A percentile compares a stretch with the other conserved stretches of the same genome.
These are phyloP conservation scores for Papilio elwesi DNA, from an alignment of 2,888 invertebrate genomes.

Conservation along the genomic window DNA sequence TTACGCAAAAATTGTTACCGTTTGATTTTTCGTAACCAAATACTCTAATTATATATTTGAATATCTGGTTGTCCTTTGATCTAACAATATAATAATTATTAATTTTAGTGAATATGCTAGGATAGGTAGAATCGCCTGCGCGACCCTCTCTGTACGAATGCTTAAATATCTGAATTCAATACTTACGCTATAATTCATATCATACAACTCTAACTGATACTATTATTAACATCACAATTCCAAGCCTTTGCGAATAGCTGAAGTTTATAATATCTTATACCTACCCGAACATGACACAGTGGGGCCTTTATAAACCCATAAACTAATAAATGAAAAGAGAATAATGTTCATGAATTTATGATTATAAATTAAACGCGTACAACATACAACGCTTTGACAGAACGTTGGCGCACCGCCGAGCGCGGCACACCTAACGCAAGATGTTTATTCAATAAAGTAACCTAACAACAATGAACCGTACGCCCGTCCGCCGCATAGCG, in stretches of 20 bases:
- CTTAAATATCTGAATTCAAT: too few species aligned
- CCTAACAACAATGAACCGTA: constrained; percentile 46
- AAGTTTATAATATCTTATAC: background rate
- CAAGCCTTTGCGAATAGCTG: background rate
- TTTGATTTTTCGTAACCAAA: constrained; percentile 33
- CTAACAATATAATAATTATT: too few species aligned
- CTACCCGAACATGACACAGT: background rate
- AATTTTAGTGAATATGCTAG: background rate
- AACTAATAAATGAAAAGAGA: background rate
- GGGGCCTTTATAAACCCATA: background rate
- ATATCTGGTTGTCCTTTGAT: background rate
- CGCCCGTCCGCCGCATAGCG: constrained; percentile 45
- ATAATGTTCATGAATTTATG: background rate
- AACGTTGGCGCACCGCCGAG: background rate
- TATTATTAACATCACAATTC: background rate
- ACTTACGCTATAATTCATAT: too few species aligned
- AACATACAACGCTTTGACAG: constrained; percentile 18
- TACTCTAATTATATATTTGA: constrained; percentile 6
- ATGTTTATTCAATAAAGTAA: constrained; percentile 29
- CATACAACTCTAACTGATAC: too few species aligned
- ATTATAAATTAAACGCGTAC: background rate
- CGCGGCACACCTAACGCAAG: constrained; percentile 4
- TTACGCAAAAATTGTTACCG: constrained; percentile 36
- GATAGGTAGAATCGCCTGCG: background rate
- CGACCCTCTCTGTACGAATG: background rate